Percentiles rank a stretch among this genome's conserved stretches.
Evolutionary conservation across 2,888 invertebrate genomes (phyloP).

Genomic region (Encarsia formosa): DNA sequence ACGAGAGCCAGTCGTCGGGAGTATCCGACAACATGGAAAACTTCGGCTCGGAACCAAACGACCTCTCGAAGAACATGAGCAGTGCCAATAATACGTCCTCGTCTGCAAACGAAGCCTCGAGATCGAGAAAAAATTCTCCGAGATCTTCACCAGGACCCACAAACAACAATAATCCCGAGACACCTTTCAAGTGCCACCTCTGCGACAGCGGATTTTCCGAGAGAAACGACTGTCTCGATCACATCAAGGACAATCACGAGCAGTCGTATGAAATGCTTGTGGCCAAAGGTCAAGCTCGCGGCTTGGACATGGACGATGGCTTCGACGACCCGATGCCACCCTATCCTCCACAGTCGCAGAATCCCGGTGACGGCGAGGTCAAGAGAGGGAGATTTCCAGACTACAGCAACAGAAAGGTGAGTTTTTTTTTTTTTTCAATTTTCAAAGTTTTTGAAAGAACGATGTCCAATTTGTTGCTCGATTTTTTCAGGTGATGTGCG

Average conservation of each 20-base stretch:
- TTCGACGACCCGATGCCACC: conserved; percentile 43
- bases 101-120: conserved; percentile 29
- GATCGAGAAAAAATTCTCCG: conserved; percentile 40
- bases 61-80: conserved; percentile 35
- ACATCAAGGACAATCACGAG: conserved; percentile 71
- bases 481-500: conserved; percentile 68
- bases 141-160: conserved; percentile 40
- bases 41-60: conserved; percentile 38
- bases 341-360: conserved; percentile 50
- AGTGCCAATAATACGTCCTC: conserved; percentile 15
- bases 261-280: conserved; percentile 78
- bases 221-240: conserved; percentile 74
- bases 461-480: background rate
- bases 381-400: conserved; percentile 78
- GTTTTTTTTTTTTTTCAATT: conserved; percentile 8
- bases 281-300: conserved; percentile 78
- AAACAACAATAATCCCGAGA: conserved; percentile 49
- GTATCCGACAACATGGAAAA: conserved; percentile 34
- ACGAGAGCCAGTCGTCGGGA: conserved; percentile 47
- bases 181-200: conserved; percentile 88
- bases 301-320: conserved; percentile 61
- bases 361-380: conserved; percentile 65
- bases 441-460: background rate
- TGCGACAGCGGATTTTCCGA: conserved; percentile 84
- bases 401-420: conserved; percentile 80